Percentiles rank a stretch among this genome's conserved stretches.
These are phyloP conservation scores for Cryptosula pallasiana DNA, from an alignment of 2,888 invertebrate genomes.

Conservation along the genomic window DNA sequence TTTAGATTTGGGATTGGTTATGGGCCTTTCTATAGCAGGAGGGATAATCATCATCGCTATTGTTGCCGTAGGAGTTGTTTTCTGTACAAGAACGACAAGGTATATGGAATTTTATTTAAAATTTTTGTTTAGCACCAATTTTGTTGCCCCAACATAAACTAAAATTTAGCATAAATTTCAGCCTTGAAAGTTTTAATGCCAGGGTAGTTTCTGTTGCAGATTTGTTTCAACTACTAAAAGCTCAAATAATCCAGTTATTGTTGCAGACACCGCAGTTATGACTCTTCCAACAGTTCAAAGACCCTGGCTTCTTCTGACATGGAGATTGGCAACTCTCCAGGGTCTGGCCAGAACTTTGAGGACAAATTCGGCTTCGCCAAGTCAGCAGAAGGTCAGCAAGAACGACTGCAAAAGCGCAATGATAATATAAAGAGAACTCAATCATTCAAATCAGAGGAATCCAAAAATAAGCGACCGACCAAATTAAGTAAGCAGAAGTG, in stretches of 20 bases:
- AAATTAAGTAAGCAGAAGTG: slow-evolving; percentile 1
- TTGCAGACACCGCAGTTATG: background rate
- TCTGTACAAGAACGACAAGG: background rate
- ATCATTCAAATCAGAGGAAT: slow-evolving; percentile 18
- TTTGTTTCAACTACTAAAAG: no score
- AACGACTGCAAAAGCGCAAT: slow-evolving; percentile 13
- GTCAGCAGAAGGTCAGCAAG: background rate
- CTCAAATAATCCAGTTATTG: no score
- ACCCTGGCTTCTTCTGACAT: slow-evolving; percentile 7
- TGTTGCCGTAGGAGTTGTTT: background rate
- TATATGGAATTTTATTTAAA: no score
- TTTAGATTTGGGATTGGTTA: background rate
- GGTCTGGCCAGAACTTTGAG: background rate
- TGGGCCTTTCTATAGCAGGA: slow-evolving; percentile 13
- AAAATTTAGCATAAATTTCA: no score
- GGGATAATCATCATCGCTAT: background rate
- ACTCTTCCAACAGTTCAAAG: slow-evolving; percentile 6
- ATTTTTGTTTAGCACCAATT: no score
- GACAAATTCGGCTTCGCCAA: background rate
- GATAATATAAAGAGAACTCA: slow-evolving; percentile 2
- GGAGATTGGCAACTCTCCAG: background rate
- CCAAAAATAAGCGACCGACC: slow-evolving; percentile 9
- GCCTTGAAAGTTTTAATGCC: no score
- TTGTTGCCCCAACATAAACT: no score
- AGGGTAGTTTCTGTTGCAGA: no score